A percentile compares a stretch with the other conserved stretches of the same genome.
Conservation (phyloP, 2,113 vertebrate genomes). For the Rhea americana region DNA sequence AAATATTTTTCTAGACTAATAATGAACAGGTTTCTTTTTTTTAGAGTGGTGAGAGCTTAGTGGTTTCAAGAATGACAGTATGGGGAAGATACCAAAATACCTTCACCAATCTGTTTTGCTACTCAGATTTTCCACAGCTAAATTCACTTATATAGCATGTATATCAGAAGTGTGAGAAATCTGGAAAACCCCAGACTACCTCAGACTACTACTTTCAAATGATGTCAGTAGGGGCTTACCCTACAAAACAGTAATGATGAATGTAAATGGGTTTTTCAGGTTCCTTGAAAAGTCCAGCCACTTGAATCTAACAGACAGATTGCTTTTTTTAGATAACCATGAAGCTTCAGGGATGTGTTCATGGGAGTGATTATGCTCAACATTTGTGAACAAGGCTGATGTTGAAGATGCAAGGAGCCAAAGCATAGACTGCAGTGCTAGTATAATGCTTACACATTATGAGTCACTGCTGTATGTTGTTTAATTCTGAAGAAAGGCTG, state of each 20-base stretch:
- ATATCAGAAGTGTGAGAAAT: neutral
- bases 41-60: neutral
- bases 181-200: conserved; percentile 5
- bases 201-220: neutral
- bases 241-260: neutral
- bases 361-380: neutral
- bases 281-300: neutral
- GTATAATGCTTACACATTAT: neutral
- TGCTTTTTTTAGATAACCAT: neutral
- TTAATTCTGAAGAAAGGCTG: neutral
- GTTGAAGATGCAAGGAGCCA: neutral
- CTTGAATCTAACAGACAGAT: neutral
- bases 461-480: neutral
- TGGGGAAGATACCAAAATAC: neutral
- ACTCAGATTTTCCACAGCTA: conserved; percentile 25
- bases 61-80: neutral
- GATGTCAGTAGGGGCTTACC: neutral
- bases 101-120: neutral
- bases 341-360: neutral
- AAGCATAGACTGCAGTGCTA: neutral
- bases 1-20: neutral
- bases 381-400: neutral
- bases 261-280: neutral
- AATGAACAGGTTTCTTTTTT: neutral
- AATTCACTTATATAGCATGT: neutral